Percentiles rank a stretch among this genome's conserved stretches.
Conservation (phyloP, 1,140 invertebrate species). For the Drosophila sp. region DNA sequence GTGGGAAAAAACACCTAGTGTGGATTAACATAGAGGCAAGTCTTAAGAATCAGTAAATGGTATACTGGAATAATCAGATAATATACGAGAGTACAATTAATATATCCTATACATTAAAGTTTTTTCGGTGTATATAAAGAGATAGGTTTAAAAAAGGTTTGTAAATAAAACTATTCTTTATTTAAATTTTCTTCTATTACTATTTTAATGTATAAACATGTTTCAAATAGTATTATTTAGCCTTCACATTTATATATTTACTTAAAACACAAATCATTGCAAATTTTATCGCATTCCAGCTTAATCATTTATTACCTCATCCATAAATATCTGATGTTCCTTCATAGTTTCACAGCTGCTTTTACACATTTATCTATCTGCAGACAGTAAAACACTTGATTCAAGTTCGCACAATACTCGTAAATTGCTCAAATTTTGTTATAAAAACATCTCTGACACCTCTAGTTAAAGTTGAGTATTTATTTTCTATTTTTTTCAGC, state of each 20-base stretch:
- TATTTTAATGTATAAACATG: too few species aligned
- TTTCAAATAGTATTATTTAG: not conserved
- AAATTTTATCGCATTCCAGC: not conserved
- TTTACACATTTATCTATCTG: not conserved
- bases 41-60: too few species aligned
- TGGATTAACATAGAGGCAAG: too few species aligned
- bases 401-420: slow-evolving; percentile 27
- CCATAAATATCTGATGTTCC: not conserved
- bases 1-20: too few species aligned
- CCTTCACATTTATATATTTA: slow-evolving; percentile 15
- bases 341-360: not conserved
- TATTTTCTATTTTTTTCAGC: slow-evolving; percentile 36
- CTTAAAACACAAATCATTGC: slow-evolving; percentile 3
- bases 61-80: too few species aligned
- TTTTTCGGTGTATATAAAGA: too few species aligned
- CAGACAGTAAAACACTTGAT: slow-evolving; percentile 4
- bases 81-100: too few species aligned
- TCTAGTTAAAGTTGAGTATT: slow-evolving; percentile 25
- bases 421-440: slow-evolving; percentile 70
- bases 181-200: too few species aligned
- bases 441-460: slow-evolving; percentile 50
- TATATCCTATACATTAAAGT: too few species aligned
- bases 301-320: not conserved
- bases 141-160: too few species aligned
- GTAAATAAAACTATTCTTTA: too few species aligned